Conservation (phyloP, 2,113 vertebrate genomes). For the Epinephelus cyanopodus region DNA sequence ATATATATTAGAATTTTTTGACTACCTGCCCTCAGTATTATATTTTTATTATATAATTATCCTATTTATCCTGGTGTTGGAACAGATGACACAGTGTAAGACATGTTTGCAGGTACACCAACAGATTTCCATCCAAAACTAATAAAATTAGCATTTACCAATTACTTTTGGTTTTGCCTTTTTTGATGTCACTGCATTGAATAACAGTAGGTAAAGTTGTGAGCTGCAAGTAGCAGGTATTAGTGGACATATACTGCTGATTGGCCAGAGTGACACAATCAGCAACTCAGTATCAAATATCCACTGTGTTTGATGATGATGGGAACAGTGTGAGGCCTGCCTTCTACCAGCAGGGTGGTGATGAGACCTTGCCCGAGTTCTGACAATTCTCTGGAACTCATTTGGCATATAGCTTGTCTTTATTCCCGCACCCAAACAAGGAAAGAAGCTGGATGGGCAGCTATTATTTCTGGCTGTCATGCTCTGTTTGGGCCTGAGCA, state of each 20-base stretch:
- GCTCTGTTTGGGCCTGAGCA: slow-evolving; percentile 1
- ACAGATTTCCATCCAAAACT: background rate
- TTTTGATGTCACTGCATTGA: background rate
- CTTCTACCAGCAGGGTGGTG: slow-evolving; percentile 15
- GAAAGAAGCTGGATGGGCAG: slow-evolving; percentile 14
- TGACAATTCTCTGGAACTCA: slow-evolving; percentile 16
- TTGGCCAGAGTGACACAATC: slow-evolving; percentile 7
- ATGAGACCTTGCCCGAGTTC: slow-evolving; percentile 8
- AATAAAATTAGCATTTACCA: background rate
- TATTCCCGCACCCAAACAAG: background rate
- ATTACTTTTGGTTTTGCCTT: background rate
- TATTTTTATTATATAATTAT: background rate
- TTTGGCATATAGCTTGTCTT: slow-evolving; percentile 9
- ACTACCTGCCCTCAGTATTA: no score
- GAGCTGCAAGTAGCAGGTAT: background rate
- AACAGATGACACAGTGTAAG: background rate
- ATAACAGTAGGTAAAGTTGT: background rate
- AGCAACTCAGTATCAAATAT: slow-evolving; percentile 9
- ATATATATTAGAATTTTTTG: no score
- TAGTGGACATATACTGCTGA: background rate
- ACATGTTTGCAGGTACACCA: background rate
- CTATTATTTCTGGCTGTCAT: slow-evolving; percentile 2
- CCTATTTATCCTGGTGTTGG: background rate
- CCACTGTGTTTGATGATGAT: slow-evolving; percentile 19
- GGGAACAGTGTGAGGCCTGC: background rate